Base-by-base conservation (phyloP, 2,888 invertebrate species). In the Leptinotarsa peninsularis region DNA sequence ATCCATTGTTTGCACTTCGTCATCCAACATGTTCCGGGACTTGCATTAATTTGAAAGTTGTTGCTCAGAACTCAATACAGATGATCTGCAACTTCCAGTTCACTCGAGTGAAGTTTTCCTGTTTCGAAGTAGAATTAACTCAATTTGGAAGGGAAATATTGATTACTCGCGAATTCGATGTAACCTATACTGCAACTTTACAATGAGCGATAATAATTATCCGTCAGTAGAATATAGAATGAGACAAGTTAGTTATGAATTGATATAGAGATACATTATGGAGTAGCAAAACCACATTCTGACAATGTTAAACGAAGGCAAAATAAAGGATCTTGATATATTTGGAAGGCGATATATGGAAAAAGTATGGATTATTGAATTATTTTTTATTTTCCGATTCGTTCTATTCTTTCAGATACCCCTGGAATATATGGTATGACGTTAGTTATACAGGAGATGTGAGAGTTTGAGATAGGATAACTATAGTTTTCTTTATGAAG, bases 61-160 rank as follows among this genome's bases (percentile, higher is more conserved):
- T 63, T 63, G n/a, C 63, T 63, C 63, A 27, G 43, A 63, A 63
- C 63, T 63, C 63, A 63, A 63, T 63, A 63, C 63, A 63, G 33
- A 63, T 63, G 63, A 63, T 63, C 33, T 63, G 43, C 63, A 63
- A 63, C 63, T 63, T 63, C 63, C 63, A 63, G 7, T 63, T 43
- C 33, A 58, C 14, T 23, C 23, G 15, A 27, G 58, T 13, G n/a
- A 63, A 63, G 63, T 63, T 63, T 17, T 63, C 63, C 18, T 33
- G 63, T 63, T 63, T n/a, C 63, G 43, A 33, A 63, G 63, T 15
- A 63, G 63, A 63, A 63, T 63, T 63, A 63, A 63, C 43, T 63
- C 63, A 63, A 63, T 63, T 63, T n/a, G 43, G n/a, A n/a, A 60
- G 27, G 27, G 60, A 60, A 60, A 27, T 60, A 23, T 60, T 60